Conservation (phyloP, 1,140 invertebrate genomes). For the Acromyrmex heyeri region DNA sequence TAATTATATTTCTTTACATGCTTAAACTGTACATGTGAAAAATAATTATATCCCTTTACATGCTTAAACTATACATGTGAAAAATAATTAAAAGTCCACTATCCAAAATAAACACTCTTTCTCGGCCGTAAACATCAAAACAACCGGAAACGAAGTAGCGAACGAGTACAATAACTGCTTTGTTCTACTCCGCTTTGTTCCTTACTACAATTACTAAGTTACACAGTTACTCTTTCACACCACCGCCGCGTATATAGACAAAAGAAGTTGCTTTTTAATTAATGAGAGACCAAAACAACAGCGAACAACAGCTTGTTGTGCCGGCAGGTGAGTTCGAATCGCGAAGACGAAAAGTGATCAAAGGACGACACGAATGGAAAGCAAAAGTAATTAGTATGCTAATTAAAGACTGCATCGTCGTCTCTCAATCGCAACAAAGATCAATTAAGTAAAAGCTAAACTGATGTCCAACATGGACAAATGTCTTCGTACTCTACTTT, state of each 20-base stretch:
- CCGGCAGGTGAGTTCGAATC: neutral
- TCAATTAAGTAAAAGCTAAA: slow-evolving; percentile 15
- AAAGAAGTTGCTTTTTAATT: slow-evolving; percentile 65
- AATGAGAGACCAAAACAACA: slow-evolving; percentile 45
- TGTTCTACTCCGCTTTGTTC: slow-evolving; percentile 55
- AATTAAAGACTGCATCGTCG: slow-evolving; percentile 38
- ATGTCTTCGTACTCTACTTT: neutral
- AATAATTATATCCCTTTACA: neutral
- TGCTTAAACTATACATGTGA: neutral
- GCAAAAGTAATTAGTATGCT: slow-evolving; percentile 36
- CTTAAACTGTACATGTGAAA: neutral
- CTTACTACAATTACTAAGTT: slow-evolving; percentile 57
- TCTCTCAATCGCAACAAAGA: slow-evolving; percentile 1
- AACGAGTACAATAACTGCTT: slow-evolving; percentile 52
- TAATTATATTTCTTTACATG: neutral
- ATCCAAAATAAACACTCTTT: slow-evolving; percentile 39
- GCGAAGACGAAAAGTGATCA: slow-evolving; percentile 36
- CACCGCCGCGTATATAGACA: neutral
- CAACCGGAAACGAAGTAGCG: slow-evolving; percentile 50
- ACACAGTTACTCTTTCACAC: slow-evolving; percentile 59
- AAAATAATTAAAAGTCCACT: slow-evolving; percentile 53
- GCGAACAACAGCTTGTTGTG: neutral
- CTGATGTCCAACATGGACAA: neutral
- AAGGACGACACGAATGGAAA: slow-evolving; percentile 23
- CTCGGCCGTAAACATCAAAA: slow-evolving; percentile 43